These are phyloP conservation scores for Acanthosepion pharaonis DNA, from an alignment of 2,888 invertebrate species.

Conservation along the genomic window DNA sequence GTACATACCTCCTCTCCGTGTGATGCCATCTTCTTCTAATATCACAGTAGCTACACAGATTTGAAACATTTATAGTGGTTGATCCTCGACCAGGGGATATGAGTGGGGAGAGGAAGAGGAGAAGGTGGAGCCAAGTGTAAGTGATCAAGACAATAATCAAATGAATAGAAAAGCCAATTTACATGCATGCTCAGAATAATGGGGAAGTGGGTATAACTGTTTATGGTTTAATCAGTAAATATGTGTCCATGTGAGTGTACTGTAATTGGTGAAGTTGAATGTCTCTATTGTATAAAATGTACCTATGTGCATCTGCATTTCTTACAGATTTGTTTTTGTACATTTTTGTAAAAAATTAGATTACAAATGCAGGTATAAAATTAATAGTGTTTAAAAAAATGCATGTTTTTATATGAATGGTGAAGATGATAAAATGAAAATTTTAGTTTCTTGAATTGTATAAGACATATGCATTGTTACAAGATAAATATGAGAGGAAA, in stretches of 20 bases:
- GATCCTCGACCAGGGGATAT: constrained; percentile 33
- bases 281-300: not conserved
- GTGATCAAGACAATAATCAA: constrained; percentile 10
- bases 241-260: not conserved
- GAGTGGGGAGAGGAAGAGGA: not conserved
- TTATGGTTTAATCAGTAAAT: not conserved
- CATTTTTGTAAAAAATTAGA: not conserved
- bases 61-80: constrained; percentile 33
- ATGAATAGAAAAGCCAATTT: not conserved
- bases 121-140: constrained; percentile 33
- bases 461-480: not conserved
- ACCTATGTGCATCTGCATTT: not conserved
- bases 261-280: not conserved
- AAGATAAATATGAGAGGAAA: not conserved
- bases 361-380: not conserved
- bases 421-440: not conserved
- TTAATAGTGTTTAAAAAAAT: not conserved
- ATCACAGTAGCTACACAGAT: constrained; percentile 20
- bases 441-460: not conserved
- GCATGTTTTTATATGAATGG: not conserved
- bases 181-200: not conserved
- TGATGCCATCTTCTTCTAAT: not conserved
- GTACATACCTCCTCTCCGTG: not conserved
- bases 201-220: not conserved
- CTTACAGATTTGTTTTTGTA: not conserved